Percentiles rank a stretch among this genome's conserved stretches.
Conservation (phyloP, 37 sponge, comb jelly and placozoan genomes). For the Sycon ciliatum region DNA sequence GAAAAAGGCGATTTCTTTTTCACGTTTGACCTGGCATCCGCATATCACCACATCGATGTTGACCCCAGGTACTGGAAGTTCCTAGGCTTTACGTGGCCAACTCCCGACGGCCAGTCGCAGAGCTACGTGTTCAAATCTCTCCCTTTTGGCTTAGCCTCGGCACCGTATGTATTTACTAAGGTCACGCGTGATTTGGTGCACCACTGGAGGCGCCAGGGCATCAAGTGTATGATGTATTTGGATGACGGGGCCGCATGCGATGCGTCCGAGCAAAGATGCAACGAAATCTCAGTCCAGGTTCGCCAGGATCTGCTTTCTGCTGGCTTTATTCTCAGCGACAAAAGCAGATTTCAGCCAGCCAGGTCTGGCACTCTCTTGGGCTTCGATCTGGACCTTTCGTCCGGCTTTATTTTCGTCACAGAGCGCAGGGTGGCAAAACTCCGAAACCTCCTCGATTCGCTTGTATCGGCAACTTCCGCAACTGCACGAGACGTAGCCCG, state of each 20-base stretch:
- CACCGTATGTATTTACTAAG: too few relatives aligned
- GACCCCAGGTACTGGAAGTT: constrained; percentile 1
- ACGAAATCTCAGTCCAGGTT: neutral
- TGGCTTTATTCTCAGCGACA: constrained; percentile 2
- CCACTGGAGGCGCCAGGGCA: constrained; percentile 18
- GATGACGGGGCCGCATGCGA: constrained; percentile 27
- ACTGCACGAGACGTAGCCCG: constrained; percentile 14
- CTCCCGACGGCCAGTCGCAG: neutral
- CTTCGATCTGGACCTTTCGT: constrained; percentile 13
- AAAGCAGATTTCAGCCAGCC: constrained; percentile 15
- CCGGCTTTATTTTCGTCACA: constrained; percentile 20
- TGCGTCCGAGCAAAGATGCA: neutral
- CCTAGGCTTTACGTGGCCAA: constrained; percentile 28
- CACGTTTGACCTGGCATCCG: constrained; percentile 27
- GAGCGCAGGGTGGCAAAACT: neutral
- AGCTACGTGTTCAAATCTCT: constrained; percentile 9
- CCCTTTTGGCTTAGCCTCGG: too few relatives aligned
- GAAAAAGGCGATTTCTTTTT: constrained; percentile 15
- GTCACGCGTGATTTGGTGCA: too few relatives aligned
- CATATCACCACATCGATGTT: constrained; percentile 30
- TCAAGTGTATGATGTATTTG: constrained; percentile 23
- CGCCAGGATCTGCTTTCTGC: constrained; percentile 10
- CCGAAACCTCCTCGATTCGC: neutral
- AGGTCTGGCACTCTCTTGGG: constrained; percentile 15
- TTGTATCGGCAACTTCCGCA: neutral